Evolutionary conservation across 1,140 invertebrate genomes (phyloP).

Genomic region (Coptotermes formosanus): DNA sequence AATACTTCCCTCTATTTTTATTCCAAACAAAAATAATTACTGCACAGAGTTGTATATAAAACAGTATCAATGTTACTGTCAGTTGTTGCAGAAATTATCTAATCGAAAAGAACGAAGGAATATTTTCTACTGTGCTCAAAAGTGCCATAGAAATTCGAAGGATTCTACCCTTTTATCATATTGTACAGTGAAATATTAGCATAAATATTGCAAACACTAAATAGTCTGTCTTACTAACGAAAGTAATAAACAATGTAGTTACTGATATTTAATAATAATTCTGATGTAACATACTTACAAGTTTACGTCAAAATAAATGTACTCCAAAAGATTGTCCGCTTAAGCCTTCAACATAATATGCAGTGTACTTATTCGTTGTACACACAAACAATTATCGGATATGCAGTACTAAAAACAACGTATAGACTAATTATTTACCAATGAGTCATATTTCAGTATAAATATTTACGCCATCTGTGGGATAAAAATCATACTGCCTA

Average conservation of each 20-base stretch:
- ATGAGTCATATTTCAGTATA: not conserved
- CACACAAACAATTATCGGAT: not conserved
- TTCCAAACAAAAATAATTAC: not conserved
- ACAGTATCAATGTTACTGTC: not conserved
- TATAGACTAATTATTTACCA: not conserved
- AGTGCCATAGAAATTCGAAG: no score
- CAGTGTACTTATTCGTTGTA: not conserved
- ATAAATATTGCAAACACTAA: no score
- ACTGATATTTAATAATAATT: not conserved
- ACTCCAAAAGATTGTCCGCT: not conserved
- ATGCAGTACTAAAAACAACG: not conserved
- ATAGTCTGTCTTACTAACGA: no score
- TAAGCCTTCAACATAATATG: not conserved
- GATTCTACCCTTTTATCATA: no score
- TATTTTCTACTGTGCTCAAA: no score
- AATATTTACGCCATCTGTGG: constrained; percentile 6
- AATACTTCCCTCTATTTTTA: not conserved
- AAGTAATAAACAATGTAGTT: no score
- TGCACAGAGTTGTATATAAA: not conserved
- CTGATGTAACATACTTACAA: not conserved
- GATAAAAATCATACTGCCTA: not conserved
- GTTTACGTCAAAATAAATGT: not conserved
- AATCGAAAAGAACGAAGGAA: no score
- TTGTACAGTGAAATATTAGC: no score
- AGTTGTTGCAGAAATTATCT: no score